Conservation (phyloP, 2,888 invertebrate species). For the Scaptomyza caliginosa region DNA sequence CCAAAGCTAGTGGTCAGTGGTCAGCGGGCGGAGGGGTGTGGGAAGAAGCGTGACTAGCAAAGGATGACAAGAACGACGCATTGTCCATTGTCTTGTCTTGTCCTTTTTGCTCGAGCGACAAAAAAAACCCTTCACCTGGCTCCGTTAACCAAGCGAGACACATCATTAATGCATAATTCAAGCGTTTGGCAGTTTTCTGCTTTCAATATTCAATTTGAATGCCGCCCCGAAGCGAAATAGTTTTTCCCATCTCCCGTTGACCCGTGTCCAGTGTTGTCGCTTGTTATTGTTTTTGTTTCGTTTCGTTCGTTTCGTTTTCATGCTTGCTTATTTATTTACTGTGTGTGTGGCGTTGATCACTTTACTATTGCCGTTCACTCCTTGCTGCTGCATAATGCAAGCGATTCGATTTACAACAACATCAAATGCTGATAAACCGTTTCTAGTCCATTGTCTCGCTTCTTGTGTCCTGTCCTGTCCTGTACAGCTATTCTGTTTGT, state of each 20-base stretch:
- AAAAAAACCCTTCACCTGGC: constrained; percentile 27
- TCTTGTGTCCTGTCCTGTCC: constrained; percentile 9
- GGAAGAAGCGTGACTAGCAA: neutral
- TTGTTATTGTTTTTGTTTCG: constrained; percentile 13
- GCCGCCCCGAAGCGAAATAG: constrained; percentile 72
- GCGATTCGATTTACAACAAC: constrained; percentile 66
- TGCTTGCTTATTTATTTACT: constrained; percentile 76
- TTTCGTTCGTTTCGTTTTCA: constrained; percentile 43
- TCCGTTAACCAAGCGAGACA: constrained; percentile 51
- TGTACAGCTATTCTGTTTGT: neutral
- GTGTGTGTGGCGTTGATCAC: constrained; percentile 53
- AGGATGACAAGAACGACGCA: constrained; percentile 13
- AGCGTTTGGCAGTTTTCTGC: constrained; percentile 76
- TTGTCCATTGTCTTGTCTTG: constrained; percentile 54
- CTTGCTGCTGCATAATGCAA: constrained; percentile 73
- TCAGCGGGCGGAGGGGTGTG: neutral
- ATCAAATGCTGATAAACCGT: constrained; percentile 75
- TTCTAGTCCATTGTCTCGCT: constrained; percentile 60
- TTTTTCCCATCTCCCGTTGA: too few relatives aligned
- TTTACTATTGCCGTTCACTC: constrained; percentile 25
- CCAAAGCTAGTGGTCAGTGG: constrained; percentile 27
- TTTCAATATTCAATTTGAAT: constrained; percentile 79
- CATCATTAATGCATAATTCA: constrained; percentile 80
- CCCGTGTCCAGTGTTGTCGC: neutral
- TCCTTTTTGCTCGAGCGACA: constrained; percentile 18